Evolutionary conservation across 2,888 invertebrate genomes (phyloP).

Genomic region (Eremobia ochroleuca): DNA sequence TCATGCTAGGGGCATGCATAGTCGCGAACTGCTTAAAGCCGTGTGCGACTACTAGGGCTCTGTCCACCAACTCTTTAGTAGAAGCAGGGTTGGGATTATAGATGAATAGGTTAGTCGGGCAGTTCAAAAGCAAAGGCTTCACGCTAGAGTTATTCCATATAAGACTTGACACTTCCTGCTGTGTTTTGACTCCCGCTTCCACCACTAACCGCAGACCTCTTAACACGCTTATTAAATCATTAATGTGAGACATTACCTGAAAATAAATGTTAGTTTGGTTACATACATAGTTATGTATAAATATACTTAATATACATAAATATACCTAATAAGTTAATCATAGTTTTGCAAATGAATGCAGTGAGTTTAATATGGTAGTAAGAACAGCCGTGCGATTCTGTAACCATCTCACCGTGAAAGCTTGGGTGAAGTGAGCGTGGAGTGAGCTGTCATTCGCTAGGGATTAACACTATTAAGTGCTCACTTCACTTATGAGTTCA

Average conservation of each 20-base stretch:
- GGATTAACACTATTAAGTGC: too few species aligned
- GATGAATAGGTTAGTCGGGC: constrained; percentile 80
- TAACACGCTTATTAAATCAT: constrained; percentile 93
- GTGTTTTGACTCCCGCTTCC: constrained; percentile 92
- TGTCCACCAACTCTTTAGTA: constrained; percentile 89
- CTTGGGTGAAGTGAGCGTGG: too few species aligned
- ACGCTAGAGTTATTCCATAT: constrained; percentile 94
- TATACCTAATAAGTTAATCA: constrained; percentile 18
- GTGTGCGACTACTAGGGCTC: constrained; percentile 93
- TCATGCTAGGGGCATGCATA: constrained; percentile 81
- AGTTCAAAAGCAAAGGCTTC: constrained; percentile 84
- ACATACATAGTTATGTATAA: constrained; percentile 53
- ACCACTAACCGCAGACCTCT: constrained; percentile 93
- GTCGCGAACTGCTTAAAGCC: constrained; percentile 92
- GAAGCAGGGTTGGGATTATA: constrained; percentile 77
- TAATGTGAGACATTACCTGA: constrained; percentile 91
- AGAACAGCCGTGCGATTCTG: too few species aligned
- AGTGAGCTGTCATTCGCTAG: too few species aligned
- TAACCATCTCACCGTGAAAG: too few species aligned
- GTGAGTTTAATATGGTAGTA: background rate
- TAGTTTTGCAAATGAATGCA: constrained; percentile 5
- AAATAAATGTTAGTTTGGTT: constrained; percentile 75
- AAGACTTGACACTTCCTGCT: constrained; percentile 91
- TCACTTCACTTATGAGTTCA: too few species aligned
- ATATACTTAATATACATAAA: constrained; percentile 40